Conservation (phyloP, 2,888 invertebrate genomes). For the Allophyes oxyacanthae region DNA sequence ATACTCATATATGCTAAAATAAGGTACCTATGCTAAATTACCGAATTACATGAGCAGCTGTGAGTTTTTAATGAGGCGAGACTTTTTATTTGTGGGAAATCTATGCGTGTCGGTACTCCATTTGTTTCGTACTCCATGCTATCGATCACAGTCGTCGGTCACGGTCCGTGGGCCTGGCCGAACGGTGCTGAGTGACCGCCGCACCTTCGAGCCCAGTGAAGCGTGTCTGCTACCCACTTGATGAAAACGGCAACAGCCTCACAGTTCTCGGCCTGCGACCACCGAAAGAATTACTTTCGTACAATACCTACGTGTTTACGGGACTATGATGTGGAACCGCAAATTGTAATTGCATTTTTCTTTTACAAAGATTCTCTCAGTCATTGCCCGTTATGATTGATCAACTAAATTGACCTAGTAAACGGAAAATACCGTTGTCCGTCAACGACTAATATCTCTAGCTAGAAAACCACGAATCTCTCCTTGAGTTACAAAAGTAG, state of each 20-base stretch:
- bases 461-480: too few species aligned
- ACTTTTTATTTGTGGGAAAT: too few species aligned
- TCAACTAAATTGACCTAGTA: too few species aligned
- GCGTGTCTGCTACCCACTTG: slow-evolving; percentile 22
- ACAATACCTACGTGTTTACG: not conserved
- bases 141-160: slow-evolving; percentile 13
- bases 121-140: not conserved
- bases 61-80: too few species aligned
- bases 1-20: too few species aligned
- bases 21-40: too few species aligned
- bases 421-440: too few species aligned
- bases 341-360: slow-evolving; percentile 1
- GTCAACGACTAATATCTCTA: too few species aligned
- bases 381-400: too few species aligned
- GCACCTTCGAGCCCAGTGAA: slow-evolving; percentile 25
- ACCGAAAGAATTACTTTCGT: slow-evolving; percentile 14
- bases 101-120: slow-evolving; percentile 1
- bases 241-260: slow-evolving; percentile 5
- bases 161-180: slow-evolving; percentile 41
- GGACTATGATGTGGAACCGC: not conserved
- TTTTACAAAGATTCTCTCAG: not conserved
- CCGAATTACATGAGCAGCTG: too few species aligned
- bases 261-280: not conserved
- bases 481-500: too few species aligned
- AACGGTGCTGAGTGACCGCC: slow-evolving; percentile 37